These are phyloP conservation scores for Crocallis elinguaria DNA, from an alignment of 2,888 invertebrate species.

Conservation along the genomic window DNA sequence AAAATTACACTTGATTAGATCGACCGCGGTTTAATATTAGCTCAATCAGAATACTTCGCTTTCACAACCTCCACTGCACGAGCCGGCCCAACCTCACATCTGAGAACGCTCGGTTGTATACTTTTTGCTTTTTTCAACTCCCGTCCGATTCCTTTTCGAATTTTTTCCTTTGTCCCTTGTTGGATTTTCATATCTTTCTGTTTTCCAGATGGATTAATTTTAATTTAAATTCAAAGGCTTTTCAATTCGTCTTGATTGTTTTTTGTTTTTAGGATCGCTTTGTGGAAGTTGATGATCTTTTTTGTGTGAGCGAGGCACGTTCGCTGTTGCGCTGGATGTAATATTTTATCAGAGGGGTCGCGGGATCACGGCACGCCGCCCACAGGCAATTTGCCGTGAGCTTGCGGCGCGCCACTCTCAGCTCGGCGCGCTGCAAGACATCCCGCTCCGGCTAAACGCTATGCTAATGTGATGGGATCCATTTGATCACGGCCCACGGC, in stretches of 20 bases:
- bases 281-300: constrained; percentile 29
- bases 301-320: constrained; percentile 36
- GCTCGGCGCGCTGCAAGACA: constrained; percentile 55
- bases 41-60: too few relatives aligned
- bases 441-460: constrained; percentile 75
- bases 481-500: constrained; percentile 80
- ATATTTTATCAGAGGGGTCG: constrained; percentile 77
- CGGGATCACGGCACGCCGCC: constrained; percentile 75
- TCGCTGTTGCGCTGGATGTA: constrained; percentile 54
- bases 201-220: constrained; percentile 78
- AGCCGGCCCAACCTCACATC: constrained; percentile 47
- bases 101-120: constrained; percentile 44
- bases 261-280: constrained; percentile 37
- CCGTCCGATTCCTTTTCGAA: constrained; percentile 65
- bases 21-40: constrained; percentile 68
- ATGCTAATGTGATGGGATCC: constrained; percentile 82
- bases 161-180: constrained; percentile 70
- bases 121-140: constrained; percentile 60
- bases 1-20: constrained; percentile 80
- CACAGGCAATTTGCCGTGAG: constrained; percentile 76
- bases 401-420: constrained; percentile 58
- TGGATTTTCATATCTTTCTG: constrained; percentile 75
- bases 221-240: constrained; percentile 70
- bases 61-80: constrained; percentile 61
- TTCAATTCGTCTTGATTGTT: constrained; percentile 44